Evolutionary conservation across 2,797 vertebrate genomes (phyloP), one percentile per base, ranked within the genome.

Genomic region (Tarsius wallacei): DNA sequence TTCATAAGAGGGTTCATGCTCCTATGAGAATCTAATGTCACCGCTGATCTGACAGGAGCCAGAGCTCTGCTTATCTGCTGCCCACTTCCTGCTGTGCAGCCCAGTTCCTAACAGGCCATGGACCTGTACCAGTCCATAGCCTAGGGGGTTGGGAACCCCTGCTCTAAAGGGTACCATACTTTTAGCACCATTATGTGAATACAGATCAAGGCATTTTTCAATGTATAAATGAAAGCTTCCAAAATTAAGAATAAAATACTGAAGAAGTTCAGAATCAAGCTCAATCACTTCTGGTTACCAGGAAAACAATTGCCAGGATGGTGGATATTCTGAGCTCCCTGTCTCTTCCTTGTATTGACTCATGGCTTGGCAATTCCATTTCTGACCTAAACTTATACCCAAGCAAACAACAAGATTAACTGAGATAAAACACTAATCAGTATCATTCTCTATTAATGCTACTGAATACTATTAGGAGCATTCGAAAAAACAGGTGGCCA

Each of bases 231-330:
- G 63, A 80, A 96, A 95, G 14, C 55, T 90, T 36, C 84, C 85
- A 74, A 59, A 87, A 49, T 51, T 77, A 91, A 88, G 66, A 47
- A 92, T 49, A 71, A 90, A 93, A 83, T 66, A 21, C 9, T 89
- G 19, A 90, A 53, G 19, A 90, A 53, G 85, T 71, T 96, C 87
- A 90, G 22, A 53, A 97, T 74, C 76, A 76, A 89, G 81, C 49
- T 71, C 61, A 51, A 87, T 26, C 12, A 86, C 24, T 51, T 70
- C 22, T 31, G 28, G 19, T 42, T 77, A 87, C 51, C 33, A 15
- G 61, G 15, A 63, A 85, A 74, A 70, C 2, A 3, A 87, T 13
- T 3, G 53, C 36, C 26, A 15, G 77, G 73, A 28, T 55, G 59
- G 14, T 26, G 24, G n/a, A 4, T 17, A 59, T 31, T 81, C 19